Percentiles rank a stretch among this genome's conserved stretches.
phyloP scores from a whole-genome alignment of 2,113 vertebrate species.

The Eidolon helvum region DNA sequence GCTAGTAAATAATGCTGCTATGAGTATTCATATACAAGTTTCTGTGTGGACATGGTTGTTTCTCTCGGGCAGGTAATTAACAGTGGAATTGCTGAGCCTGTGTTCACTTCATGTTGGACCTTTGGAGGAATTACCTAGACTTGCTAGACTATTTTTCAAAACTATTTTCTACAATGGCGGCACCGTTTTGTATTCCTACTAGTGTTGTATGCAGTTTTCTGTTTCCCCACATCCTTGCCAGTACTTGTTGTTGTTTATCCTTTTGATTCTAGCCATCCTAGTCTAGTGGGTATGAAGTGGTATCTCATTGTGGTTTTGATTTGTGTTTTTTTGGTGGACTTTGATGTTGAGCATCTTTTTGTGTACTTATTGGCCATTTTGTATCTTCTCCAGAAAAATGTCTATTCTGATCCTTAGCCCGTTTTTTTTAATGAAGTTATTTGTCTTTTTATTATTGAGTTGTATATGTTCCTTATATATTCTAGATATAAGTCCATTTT shows the following conservation, averaged over 20 bases:
- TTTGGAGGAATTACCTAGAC: neutral
- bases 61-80: neutral
- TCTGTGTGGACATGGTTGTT: neutral
- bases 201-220: too few relatives aligned
- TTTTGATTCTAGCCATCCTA: neutral
- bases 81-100: neutral
- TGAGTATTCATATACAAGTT: neutral
- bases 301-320: neutral
- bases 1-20: neutral
- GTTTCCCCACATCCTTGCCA: neutral
- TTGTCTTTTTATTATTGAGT: neutral
- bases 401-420: neutral
- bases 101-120: neutral
- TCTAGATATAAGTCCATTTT: neutral
- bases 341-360: neutral
- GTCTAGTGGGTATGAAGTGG: neutral
- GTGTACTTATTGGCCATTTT: neutral
- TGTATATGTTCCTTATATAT: neutral
- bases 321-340: neutral
- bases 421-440: neutral
- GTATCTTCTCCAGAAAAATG: neutral
- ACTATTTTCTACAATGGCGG: neutral
- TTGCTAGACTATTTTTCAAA: neutral
- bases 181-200: neutral
- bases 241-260: neutral